These are phyloP conservation scores for Aphaenogaster rudis DNA, from an alignment of 1,140 invertebrate species.

Conservation along the genomic window DNA sequence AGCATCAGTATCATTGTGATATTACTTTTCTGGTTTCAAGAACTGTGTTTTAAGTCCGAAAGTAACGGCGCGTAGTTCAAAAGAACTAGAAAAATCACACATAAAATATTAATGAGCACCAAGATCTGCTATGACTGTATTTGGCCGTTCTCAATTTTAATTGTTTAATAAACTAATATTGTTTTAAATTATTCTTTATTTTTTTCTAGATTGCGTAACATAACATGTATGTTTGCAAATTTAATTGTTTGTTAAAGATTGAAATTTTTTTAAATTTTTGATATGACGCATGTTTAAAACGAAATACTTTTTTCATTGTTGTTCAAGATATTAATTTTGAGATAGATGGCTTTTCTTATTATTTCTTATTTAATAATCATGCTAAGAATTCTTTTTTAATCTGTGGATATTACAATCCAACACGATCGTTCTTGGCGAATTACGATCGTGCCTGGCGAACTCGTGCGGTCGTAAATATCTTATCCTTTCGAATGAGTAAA, in stretches of 20 bases:
- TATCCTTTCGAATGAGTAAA: conserved; percentile 42
- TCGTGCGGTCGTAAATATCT: conserved; percentile 50
- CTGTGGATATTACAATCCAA: not conserved
- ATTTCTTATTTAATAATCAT: not conserved
- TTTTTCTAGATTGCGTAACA: not conserved
- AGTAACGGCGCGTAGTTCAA: too few species aligned
- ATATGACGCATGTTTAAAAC: not conserved
- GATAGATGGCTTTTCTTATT: not conserved
- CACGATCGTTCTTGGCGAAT: conserved; percentile 17
- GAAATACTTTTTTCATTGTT: not conserved
- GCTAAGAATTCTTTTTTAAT: conserved; percentile 13
- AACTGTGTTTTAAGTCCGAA: too few species aligned
- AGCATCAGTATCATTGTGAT: too few species aligned
- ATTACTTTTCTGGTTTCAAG: too few species aligned
- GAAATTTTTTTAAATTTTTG: not conserved
- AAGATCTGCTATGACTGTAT: too few species aligned
- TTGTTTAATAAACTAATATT: too few species aligned
- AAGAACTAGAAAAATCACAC: too few species aligned
- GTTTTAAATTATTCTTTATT: not conserved
- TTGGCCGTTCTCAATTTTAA: too few species aligned
- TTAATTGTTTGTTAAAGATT: not conserved
- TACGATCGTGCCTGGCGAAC: conserved; percentile 2
- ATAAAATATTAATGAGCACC: too few species aligned
- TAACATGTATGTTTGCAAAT: not conserved
- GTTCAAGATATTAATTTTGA: not conserved